phyloP scores from a whole-genome alignment of 1,140 invertebrate species.

The Neodiprion lecontei region DNA sequence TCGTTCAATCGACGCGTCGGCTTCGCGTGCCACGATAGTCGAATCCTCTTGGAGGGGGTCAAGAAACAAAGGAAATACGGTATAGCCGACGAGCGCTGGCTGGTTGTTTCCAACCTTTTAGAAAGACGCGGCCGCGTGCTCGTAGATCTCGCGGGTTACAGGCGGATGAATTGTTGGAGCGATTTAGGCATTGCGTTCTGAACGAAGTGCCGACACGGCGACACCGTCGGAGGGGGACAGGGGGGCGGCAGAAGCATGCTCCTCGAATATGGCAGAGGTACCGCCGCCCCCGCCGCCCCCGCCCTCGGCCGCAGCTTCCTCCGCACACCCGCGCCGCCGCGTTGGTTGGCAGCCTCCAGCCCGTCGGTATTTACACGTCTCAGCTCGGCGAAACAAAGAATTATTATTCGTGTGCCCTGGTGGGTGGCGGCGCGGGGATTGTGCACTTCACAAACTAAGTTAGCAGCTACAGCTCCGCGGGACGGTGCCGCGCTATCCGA shows the following conservation, averaged over 20 bases:
- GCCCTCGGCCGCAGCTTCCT: constrained; percentile 22
- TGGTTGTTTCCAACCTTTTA: background rate
- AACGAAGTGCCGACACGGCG: constrained; percentile 45
- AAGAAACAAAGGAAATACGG: background rate
- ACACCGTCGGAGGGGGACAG: constrained; percentile 21
- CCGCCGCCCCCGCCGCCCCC: constrained; percentile 19
- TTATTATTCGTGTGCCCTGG: constrained; percentile 58
- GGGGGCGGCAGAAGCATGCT: constrained; percentile 19
- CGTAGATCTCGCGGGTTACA: constrained; percentile 57
- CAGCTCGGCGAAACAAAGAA: constrained; percentile 57
- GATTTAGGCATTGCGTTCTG: constrained; percentile 55
- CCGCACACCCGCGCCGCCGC: constrained; percentile 30
- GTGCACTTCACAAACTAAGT: constrained; percentile 60
- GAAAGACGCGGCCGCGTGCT: constrained; percentile 13
- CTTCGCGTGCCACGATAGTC: no score
- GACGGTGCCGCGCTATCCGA: constrained; percentile 36
- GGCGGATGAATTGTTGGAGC: constrained; percentile 59
- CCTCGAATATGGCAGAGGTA: constrained; percentile 28
- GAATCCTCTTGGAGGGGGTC: background rate
- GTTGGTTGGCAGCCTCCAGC: constrained; percentile 12
- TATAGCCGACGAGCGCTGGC: background rate
- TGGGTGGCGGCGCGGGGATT: constrained; percentile 52
- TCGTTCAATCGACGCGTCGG: no score
- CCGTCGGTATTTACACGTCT: constrained; percentile 57
- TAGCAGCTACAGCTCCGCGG: constrained; percentile 50